A percentile compares a stretch with the other conserved stretches of the same genome.
Conservation (phyloP, 2,888 invertebrate genomes). For the Shargacucullia verbasci region DNA sequence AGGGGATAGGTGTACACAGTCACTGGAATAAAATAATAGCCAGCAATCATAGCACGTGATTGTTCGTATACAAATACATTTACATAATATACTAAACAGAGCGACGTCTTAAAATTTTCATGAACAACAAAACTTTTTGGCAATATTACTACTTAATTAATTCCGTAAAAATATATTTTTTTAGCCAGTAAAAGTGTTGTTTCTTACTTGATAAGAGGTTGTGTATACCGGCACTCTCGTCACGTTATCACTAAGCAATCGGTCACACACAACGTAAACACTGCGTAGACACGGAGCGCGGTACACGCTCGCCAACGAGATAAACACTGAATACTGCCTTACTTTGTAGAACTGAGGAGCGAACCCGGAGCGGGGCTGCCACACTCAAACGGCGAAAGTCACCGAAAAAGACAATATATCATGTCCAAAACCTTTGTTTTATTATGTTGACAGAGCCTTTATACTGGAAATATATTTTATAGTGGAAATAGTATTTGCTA, state of each 20-base stretch:
- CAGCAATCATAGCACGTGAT: slow-evolving; percentile 16
- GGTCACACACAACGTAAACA: slow-evolving; percentile 73
- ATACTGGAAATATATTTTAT: too few species aligned
- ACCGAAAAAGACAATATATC: slow-evolving; percentile 20
- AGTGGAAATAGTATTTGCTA: too few species aligned
- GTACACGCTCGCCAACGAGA: slow-evolving; percentile 65
- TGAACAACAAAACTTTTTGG: slow-evolving; percentile 45
- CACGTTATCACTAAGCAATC: slow-evolving; percentile 76
- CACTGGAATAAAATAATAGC: slow-evolving; percentile 24
- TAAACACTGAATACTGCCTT: slow-evolving; percentile 61
- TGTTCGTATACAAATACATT: slow-evolving; percentile 27
- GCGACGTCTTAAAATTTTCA: slow-evolving; percentile 15
- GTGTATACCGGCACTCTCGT: slow-evolving; percentile 56
- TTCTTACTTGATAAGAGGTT: slow-evolving; percentile 64
- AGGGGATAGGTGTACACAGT: slow-evolving; percentile 42
- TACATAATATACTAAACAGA: slow-evolving; percentile 42
- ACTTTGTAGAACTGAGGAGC: slow-evolving; percentile 53
- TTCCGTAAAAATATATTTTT: background rate
- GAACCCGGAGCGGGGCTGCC: slow-evolving; percentile 66
- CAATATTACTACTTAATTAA: slow-evolving; percentile 8
- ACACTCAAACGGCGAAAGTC: slow-evolving; percentile 51
- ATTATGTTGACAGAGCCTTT: background rate
- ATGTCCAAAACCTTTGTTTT: background rate
- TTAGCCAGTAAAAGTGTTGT: slow-evolving; percentile 9
- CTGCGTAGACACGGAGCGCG: slow-evolving; percentile 48